Percentiles rank a stretch among this genome's conserved stretches.
phyloP scores from a whole-genome alignment of 2,888 invertebrate genomes.

The Laspeyria flexula region DNA sequence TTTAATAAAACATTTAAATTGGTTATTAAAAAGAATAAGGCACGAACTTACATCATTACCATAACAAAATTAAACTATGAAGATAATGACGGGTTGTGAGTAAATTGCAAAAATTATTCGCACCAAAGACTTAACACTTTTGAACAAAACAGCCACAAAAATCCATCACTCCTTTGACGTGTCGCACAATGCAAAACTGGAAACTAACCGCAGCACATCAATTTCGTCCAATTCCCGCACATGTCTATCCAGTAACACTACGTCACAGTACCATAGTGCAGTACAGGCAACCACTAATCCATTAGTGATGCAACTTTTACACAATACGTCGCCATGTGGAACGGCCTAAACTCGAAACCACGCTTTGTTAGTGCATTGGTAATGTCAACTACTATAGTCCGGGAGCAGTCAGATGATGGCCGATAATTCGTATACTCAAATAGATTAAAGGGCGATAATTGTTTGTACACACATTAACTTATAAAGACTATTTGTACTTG shows the following conservation, averaged over 20 bases:
- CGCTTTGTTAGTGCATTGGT: conserved; percentile 44
- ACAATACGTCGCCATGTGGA: conserved; percentile 64
- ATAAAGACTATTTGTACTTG: no score
- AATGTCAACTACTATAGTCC: conserved; percentile 21
- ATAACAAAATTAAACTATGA: no score
- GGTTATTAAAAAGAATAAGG: no score
- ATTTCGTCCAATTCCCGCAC: conserved; percentile 58
- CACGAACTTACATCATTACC: no score
- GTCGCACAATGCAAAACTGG: conserved; percentile 44
- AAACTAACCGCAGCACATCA: conserved; percentile 49
- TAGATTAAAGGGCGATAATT: neutral
- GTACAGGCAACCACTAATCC: conserved; percentile 70
- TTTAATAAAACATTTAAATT: no score
- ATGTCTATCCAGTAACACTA: conserved; percentile 49
- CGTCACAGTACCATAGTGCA: conserved; percentile 47
- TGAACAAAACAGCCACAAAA: no score
- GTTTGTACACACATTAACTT: no score
- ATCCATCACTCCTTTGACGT: conserved; percentile 31
- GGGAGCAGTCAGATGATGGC: neutral
- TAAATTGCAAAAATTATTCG: no score
- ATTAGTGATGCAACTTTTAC: conserved; percentile 76
- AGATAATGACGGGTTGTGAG: no score
- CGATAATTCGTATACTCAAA: neutral
- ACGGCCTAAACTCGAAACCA: conserved; percentile 46
- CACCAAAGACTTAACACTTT: neutral